Percentiles rank a stretch among this genome's conserved stretches.
phyloP scores from a whole-genome alignment of 2,113 vertebrate species.

The Rhizomys pruinosus region DNA sequence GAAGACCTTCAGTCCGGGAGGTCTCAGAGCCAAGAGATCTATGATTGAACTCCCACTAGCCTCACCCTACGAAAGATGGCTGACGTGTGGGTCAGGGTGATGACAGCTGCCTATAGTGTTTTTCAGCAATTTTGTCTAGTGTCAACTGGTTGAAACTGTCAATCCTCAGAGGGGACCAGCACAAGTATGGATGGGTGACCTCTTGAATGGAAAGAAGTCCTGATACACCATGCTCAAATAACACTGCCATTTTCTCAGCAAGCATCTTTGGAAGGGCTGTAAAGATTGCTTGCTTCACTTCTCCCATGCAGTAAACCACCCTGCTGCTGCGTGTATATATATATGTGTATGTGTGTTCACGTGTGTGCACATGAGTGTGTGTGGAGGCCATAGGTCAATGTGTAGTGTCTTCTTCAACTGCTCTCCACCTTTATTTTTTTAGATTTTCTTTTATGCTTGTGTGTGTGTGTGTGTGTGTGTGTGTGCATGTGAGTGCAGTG shows the following conservation, averaged over 20 bases:
- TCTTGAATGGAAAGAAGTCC: neutral
- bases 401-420: neutral
- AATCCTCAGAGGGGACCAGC: rapidly evolving
- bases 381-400: neutral
- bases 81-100: neutral
- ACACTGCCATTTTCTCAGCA: neutral
- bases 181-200: neutral
- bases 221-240: neutral
- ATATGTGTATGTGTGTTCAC: too few relatives aligned
- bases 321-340: neutral
- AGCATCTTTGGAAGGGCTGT: neutral
- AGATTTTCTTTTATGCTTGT: neutral
- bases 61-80: neutral
- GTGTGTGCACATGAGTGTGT: neutral
- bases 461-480: neutral
- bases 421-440: too few relatives aligned
- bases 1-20: neutral
- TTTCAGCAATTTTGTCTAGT: neutral
- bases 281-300: too few relatives aligned
- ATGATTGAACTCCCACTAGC: neutral
- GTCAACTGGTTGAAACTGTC: neutral
- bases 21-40: too few relatives aligned
- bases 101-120: neutral
- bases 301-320: neutral
- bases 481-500: too few relatives aligned